Evolutionary conservation across 1,140 invertebrate species (phyloP).

Genomic region (Calephelis nemesis): DNA sequence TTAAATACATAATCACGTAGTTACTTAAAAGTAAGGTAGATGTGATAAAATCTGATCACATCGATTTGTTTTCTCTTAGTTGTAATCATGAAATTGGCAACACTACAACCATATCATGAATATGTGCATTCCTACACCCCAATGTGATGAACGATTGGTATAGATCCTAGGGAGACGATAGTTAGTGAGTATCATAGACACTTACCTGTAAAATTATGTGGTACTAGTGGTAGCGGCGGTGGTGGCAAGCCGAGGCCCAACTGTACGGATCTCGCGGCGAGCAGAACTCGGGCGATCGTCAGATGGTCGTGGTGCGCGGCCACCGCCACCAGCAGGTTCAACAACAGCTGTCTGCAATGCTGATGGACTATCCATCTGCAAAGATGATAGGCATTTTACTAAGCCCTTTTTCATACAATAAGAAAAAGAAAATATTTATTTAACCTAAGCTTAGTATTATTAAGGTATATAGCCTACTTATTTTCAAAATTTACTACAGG

Average conservation of each 20-base stretch:
- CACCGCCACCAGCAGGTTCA: constrained; percentile 95
- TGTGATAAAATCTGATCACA: no score
- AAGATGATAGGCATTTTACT: neutral
- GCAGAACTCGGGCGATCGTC: constrained; percentile 90
- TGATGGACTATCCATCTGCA: constrained; percentile 91
- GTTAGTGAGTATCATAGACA: neutral
- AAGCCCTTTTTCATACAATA: neutral
- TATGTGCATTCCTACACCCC: no score
- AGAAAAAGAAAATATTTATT: no score
- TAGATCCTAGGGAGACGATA: neutral
- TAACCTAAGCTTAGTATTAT: no score
- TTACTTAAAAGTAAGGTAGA: no score
- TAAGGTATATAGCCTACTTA: no score
- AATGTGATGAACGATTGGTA: no score
- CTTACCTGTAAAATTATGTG: constrained; percentile 89
- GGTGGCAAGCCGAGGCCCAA: constrained; percentile 86
- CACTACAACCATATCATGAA: no score
- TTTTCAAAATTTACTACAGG: no score
- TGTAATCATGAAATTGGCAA: no score
- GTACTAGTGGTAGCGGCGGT: constrained; percentile 83
- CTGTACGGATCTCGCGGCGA: constrained; percentile 89
- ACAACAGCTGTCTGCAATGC: constrained; percentile 94
- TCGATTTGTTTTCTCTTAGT: no score
- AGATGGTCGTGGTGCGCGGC: constrained; percentile 94
- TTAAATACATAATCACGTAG: no score